Base-by-base conservation (phyloP, 64 coral and sea anemone genomes). In the Montipora efflorescens region DNA sequence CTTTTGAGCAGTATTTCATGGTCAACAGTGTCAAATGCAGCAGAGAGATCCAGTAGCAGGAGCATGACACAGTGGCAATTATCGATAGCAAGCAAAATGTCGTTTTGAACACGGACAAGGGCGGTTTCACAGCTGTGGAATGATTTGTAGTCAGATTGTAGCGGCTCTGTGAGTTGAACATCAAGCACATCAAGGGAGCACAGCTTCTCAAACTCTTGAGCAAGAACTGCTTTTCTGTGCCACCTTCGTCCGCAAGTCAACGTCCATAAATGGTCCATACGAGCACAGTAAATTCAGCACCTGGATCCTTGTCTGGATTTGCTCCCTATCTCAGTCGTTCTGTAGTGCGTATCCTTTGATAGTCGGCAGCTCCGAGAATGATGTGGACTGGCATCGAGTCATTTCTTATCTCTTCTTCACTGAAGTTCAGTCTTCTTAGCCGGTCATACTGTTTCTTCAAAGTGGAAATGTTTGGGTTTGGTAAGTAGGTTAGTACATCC, bases 191-290 rank as follows among this genome's bases (percentile, higher is more conserved):
- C 88, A n/a, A 88, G 89, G 7, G 93, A 92, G 50, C 92, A 94
- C 84, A 98, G 51, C 22, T 92, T 84, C 28, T 91, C 87, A 78
- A 98, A 94, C 58, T 98, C 78, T 74, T 91, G 16, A 96, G 45
- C 18, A 96, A 90, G 79, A 96, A 93, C 61, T 85, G 72, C 87
- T 92, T 95, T 47, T 89, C 95, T 78, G 19, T 20, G 36, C 76
- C 90, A n/a, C 66, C n/a, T 5, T 84, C 72, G 8, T 12, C 18
- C 15, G 25, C 28, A 59, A 55, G 21, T 8, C 47, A 48, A 23
- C 75, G 85, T 47, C 91, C 82, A 61, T 76, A 16, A 87, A 91
- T 48, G 6, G 80, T 74, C 95, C 91, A 91, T 18, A 91, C 91
- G 9, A 94, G 20, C 73, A 76, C 77, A 1, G 88, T 91, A n/a